A percentile compares a stretch with the other conserved stretches of the same genome.
phyloP scores from a whole-genome alignment of 2,797 vertebrate species.

The Poecile montanus region DNA sequence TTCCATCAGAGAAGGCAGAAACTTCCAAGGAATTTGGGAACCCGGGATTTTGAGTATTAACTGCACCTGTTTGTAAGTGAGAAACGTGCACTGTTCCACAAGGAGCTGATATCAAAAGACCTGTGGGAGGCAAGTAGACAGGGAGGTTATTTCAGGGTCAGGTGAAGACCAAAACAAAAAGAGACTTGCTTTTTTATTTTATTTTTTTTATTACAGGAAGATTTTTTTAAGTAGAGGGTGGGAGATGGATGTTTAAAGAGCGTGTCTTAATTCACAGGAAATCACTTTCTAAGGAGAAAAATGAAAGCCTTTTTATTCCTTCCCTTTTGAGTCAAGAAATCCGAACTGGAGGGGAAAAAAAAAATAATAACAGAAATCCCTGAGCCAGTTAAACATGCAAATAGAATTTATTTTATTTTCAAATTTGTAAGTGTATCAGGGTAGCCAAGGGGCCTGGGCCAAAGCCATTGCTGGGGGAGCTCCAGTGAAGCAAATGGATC shows the following conservation, averaged over 20 bases:
- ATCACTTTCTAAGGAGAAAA: conserved; percentile 63
- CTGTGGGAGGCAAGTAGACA: conserved; percentile 48
- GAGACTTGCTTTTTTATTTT: conserved; percentile 35
- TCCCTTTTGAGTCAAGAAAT: conserved; percentile 45
- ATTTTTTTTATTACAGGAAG: conserved; percentile 59
- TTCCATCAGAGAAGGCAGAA: conserved; percentile 68
- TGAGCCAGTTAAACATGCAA: conserved; percentile 59
- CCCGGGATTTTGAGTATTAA: conserved; percentile 44
- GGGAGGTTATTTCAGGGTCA: conserved; percentile 69
- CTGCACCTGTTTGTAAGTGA: conserved; percentile 60
- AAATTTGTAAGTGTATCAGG: conserved; percentile 25
- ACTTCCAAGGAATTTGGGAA: conserved; percentile 60
- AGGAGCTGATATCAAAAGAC: conserved; percentile 69
- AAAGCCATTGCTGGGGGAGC: conserved; percentile 56
- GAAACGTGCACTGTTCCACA: conserved; percentile 40
- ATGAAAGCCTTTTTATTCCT: conserved; percentile 6
- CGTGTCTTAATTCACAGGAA: conserved; percentile 66
- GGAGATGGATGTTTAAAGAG: conserved; percentile 60
- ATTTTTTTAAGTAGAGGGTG: conserved; percentile 45
- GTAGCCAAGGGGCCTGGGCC: conserved; percentile 56
- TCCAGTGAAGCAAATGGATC: conserved; percentile 24
- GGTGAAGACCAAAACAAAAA: conserved; percentile 62
- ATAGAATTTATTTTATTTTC: conserved; percentile 55
- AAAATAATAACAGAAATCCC: conserved; percentile 20
- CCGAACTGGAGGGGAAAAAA: background rate